Base-by-base conservation (phyloP, 1,140 invertebrate genomes). In the Drosophila rufa region DNA sequence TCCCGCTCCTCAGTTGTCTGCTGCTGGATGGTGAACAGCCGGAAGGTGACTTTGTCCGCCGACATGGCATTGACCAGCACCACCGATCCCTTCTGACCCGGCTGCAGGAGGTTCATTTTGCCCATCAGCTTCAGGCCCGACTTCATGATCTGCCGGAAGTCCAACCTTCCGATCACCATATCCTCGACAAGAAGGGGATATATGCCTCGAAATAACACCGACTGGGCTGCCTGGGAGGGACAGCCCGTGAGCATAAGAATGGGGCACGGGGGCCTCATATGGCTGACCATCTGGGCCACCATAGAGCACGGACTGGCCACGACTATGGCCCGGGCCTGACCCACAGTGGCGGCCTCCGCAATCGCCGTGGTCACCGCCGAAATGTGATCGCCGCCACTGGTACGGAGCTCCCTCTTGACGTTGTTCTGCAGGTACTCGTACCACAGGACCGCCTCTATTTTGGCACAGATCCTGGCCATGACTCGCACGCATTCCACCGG, bases 401-500 rank as follows among this genome's bases (percentile, higher is more conserved):
- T 47, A 6, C 68, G 66, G 0, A 87, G 51, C n/a, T 42, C 33
- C 14, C 11, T 50, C 27, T 69, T 74, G 0, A 89, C 7, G 25
- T 75, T 70, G 27, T 66, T 78, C 38, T 87, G 84, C 8, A 87
- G 42, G 14, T 19, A 42, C 14, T 80, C 83, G 48, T 89, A 89
- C 84, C 84, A 89, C 0, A 89, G 27, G 1, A 77, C 80, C 4
- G 80, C 42, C 50, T 89, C 84, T 4, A 75, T 47, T 36, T 89
- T 87, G 8, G 80, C 46, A 42, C 84, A 89, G 12, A 89, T 89
- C 30, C 17, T 47, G 17, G 66, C 58, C 84, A 89, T 89, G 42
- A 59, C 68, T 9, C 51, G 62, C 3, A 89, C 80, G 15, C 67
- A 58, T 30, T 98, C 97, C 36, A 98, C 91, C 0, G 98, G 98